Conservation (phyloP, 2,797 vertebrate species). For the Crocodylus rhombifer region DNA sequence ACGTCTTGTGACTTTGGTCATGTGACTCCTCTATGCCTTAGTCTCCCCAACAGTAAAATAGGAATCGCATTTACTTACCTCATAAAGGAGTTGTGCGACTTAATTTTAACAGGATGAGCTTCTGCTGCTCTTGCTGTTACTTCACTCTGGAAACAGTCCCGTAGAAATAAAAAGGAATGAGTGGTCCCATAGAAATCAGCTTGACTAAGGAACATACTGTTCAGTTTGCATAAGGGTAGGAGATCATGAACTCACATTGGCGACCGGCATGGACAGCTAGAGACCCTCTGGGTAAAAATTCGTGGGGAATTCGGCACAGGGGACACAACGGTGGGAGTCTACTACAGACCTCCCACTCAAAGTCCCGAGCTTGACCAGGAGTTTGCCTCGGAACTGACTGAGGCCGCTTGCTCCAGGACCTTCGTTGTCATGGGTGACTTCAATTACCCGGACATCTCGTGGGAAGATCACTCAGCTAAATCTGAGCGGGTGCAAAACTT, state of each 20-base stretch:
- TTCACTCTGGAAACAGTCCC: not conserved
- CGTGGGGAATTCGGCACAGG: too few relatives aligned
- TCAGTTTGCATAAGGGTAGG: accelerated
- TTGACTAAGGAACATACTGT: not conserved
- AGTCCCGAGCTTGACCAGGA: too few relatives aligned
- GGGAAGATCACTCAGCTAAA: too few relatives aligned
- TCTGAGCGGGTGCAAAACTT: too few relatives aligned
- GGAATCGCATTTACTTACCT: not conserved
- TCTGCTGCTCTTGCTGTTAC: not conserved
- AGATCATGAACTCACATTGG: accelerated
- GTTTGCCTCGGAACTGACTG: too few relatives aligned
- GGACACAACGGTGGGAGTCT: too few relatives aligned
- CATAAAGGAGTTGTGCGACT: not conserved
- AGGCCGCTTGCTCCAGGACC: too few relatives aligned
- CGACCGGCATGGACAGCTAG: too few relatives aligned
- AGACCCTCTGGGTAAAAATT: too few relatives aligned
- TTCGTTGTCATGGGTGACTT: too few relatives aligned
- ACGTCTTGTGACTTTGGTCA: not conserved
- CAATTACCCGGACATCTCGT: too few relatives aligned
- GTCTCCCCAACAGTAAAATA: not conserved
- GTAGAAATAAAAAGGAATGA: not conserved
- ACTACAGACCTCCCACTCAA: too few relatives aligned
- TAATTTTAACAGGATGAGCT: not conserved
- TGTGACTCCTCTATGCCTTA: not conserved
- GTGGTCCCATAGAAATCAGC: not conserved